phyloP scores from a whole-genome alignment of 2,113 vertebrate genomes.

The Sceloporus undulatus region DNA sequence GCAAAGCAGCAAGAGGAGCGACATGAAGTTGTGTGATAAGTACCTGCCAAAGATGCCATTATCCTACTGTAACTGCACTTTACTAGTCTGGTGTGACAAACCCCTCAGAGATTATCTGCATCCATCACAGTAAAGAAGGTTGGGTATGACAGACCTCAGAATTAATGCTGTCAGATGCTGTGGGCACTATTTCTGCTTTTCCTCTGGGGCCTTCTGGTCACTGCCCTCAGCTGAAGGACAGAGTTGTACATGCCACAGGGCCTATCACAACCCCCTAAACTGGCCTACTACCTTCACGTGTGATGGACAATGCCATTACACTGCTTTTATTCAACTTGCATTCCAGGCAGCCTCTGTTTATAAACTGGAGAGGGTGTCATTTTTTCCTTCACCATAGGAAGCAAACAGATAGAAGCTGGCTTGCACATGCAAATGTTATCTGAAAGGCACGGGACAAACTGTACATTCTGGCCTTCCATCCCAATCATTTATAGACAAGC shows the following conservation, averaged over 20 bases:
- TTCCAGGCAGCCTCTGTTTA: background rate
- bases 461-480: background rate
- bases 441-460: background rate
- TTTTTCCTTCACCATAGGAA: background rate
- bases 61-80: too few relatives aligned
- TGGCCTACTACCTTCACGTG: background rate
- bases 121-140: too few relatives aligned
- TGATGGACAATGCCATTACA: background rate
- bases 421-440: too few relatives aligned
- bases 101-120: too few relatives aligned
- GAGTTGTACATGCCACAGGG: background rate
- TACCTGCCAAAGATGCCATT: too few relatives aligned
- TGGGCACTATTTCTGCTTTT: background rate
- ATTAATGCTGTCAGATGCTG: background rate
- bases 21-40: too few relatives aligned
- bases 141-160: too few relatives aligned
- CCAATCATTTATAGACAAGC: background rate
- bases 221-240: background rate
- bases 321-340: background rate
- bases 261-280: too few relatives aligned
- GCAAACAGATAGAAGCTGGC: background rate
- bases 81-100: too few relatives aligned
- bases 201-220: background rate
- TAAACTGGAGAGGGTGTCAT: background rate
- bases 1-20: too few relatives aligned